Evolutionary conservation across 2,888 invertebrate genomes (phyloP).

Genomic region (Ochlodes sylvanus): DNA sequence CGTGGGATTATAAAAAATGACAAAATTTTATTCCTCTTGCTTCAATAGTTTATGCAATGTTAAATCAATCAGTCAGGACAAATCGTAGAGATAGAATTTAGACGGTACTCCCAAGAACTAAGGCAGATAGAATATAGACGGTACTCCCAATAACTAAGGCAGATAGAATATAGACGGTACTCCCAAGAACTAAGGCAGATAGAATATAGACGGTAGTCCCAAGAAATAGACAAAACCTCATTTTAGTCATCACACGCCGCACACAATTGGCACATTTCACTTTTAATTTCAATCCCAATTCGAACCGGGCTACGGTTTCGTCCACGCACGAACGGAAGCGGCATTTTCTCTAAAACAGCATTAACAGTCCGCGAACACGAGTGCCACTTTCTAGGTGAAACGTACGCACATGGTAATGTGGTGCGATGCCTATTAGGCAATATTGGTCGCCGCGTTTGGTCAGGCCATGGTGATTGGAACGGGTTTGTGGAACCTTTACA

Average conservation of each 20-base stretch:
- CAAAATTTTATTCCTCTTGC: too few relatives aligned
- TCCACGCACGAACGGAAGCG: slow-evolving; percentile 53
- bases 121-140: too few relatives aligned
- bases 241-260: neutral
- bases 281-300: slow-evolving; percentile 33
- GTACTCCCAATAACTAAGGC: neutral
- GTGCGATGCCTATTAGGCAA: slow-evolving; percentile 69
- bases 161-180: too few relatives aligned
- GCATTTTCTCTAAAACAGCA: slow-evolving; percentile 59
- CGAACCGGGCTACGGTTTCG: slow-evolving; percentile 53
- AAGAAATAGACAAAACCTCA: neutral
- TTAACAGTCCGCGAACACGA: slow-evolving; percentile 74
- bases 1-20: too few relatives aligned
- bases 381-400: slow-evolving; percentile 78
- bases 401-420: slow-evolving; percentile 67
- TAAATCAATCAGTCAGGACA: too few relatives aligned
- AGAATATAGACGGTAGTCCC: too few relatives aligned
- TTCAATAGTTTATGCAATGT: too few relatives aligned
- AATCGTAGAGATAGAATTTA: too few relatives aligned
- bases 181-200: neutral
- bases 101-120: neutral
- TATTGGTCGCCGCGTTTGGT: slow-evolving; percentile 53
- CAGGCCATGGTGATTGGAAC: slow-evolving; percentile 21
- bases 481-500: neutral
- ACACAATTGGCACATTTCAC: slow-evolving; percentile 9